These are phyloP conservation scores for Cynaeus angustus DNA, from an alignment of 2,888 invertebrate species.

Conservation along the genomic window DNA sequence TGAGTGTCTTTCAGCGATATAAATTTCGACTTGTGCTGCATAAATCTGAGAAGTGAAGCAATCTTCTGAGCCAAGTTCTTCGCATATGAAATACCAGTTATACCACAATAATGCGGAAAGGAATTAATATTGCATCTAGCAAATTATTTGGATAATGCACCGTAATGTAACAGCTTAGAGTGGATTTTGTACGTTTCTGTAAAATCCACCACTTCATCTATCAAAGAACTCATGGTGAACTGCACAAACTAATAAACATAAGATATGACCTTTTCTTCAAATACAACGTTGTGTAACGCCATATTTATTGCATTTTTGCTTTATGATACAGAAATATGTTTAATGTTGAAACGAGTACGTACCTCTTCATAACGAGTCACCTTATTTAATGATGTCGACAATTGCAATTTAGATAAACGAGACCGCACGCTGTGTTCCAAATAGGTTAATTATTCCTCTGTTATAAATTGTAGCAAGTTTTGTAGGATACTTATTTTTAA, in stretches of 20 bases:
- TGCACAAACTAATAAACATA: background rate
- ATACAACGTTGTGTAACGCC: background rate
- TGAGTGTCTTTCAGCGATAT: no score
- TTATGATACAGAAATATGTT: background rate
- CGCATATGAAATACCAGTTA: constrained; percentile 2
- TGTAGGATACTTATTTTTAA: constrained; percentile 34
- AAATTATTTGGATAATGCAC: constrained; percentile 21
- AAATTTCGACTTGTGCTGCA: no score
- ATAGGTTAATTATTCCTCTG: constrained; percentile 49
- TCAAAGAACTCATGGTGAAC: background rate
- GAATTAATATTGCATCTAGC: constrained; percentile 13
- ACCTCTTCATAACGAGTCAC: constrained; percentile 45
- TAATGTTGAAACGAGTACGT: constrained; percentile 13
- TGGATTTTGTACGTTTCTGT: background rate
- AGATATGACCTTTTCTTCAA: no score
- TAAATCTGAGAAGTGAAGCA: no score
- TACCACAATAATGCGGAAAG: constrained; percentile 25
- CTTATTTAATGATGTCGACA: constrained; percentile 49
- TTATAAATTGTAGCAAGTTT: constrained; percentile 46
- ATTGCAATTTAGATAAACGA: constrained; percentile 52
- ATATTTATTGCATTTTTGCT: constrained; percentile 2
- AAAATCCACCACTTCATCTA: background rate
- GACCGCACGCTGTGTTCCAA: constrained; percentile 49
- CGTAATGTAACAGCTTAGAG: background rate
- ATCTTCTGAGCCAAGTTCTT: background rate